Percentiles rank a stretch among this genome's conserved stretches.
phyloP scores from a whole-genome alignment of 2,797 vertebrate genomes.

The Lepidocolaptes lacrymiger region DNA sequence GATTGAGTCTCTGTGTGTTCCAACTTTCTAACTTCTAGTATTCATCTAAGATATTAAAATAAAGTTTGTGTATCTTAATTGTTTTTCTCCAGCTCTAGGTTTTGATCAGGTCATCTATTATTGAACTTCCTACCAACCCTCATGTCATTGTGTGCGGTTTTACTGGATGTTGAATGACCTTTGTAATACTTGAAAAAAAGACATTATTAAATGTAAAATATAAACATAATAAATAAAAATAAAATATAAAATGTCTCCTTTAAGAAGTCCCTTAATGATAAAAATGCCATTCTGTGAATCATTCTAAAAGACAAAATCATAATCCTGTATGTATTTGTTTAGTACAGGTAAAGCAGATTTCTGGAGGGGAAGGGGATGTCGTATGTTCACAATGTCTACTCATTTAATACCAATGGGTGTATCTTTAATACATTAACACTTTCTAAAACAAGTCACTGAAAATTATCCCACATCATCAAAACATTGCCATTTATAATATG shows the following conservation, averaged over 20 bases:
- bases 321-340: background rate
- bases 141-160: background rate
- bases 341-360: background rate
- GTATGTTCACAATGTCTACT: background rate
- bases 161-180: background rate
- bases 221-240: background rate
- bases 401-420: background rate
- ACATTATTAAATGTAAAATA: background rate
- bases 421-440: background rate
- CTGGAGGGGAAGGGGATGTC: background rate
- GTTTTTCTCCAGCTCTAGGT: background rate
- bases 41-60: background rate
- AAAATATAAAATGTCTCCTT: background rate
- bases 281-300: background rate
- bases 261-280: background rate
- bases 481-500: background rate
- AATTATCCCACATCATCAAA: constrained; percentile 2
- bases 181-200: background rate
- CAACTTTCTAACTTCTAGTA: background rate
- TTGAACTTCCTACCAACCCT: fast-evolving
- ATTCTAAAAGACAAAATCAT: background rate
- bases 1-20: background rate
- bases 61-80: background rate
- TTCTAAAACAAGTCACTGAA: background rate
- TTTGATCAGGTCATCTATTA: background rate